phyloP scores from a whole-genome alignment of 2,113 vertebrate genomes.

The Notarius quadriscutis region DNA sequence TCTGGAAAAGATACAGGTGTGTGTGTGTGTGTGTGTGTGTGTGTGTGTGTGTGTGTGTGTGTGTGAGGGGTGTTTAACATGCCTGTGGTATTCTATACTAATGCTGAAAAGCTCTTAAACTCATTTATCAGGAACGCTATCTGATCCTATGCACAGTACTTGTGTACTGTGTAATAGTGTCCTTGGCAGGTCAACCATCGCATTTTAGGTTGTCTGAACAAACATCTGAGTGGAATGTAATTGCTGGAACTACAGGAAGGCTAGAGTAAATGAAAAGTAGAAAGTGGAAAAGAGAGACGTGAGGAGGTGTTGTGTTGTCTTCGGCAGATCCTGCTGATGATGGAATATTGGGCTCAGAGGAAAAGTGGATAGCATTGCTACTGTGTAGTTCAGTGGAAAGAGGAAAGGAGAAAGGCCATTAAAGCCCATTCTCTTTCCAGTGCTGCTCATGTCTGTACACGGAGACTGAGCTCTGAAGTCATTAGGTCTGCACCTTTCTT shows the following conservation, averaged over 20 bases:
- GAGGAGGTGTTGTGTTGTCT: conserved; percentile 48
- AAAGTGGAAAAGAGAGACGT: conserved; percentile 15
- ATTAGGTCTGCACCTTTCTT: conserved; percentile 23
- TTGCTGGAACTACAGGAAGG: conserved; percentile 53
- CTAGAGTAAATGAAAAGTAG: conserved; percentile 33
- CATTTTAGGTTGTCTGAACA: conserved; percentile 57
- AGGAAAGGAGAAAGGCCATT: conserved; percentile 14
- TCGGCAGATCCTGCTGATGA: conserved; percentile 49
- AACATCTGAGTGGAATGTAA: conserved; percentile 63
- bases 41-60: no score
- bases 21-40: no score
- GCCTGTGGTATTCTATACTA: conserved; percentile 52
- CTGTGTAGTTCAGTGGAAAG: conserved; percentile 46
- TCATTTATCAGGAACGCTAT: conserved; percentile 59
- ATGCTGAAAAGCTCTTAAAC: conserved; percentile 54
- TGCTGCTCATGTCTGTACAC: conserved; percentile 46
- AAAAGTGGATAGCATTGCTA: conserved; percentile 40
- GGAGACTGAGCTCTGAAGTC: conserved; percentile 49
- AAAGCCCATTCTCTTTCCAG: conserved; percentile 1
- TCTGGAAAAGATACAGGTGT: conserved; percentile 39
- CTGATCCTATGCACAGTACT: conserved; percentile 52
- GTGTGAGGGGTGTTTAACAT: conserved; percentile 31
- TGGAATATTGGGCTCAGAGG: conserved; percentile 56
- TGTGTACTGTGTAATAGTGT: conserved; percentile 56
- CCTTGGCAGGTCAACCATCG: conserved; percentile 55